phyloP scores from a whole-genome alignment of 2,888 invertebrate species.

The Mythimna ferrago region DNA sequence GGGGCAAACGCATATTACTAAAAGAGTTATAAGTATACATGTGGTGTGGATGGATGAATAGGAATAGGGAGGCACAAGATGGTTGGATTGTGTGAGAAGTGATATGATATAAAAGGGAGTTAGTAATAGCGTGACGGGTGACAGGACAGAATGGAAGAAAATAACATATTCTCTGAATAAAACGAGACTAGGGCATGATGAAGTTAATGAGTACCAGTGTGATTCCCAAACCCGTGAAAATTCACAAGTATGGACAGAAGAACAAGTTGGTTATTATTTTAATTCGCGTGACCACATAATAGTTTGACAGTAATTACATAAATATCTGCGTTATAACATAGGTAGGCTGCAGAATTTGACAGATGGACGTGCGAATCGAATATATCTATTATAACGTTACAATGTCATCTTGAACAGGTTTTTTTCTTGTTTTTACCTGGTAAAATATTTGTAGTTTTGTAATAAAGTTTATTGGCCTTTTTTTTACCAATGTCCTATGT shows the following conservation, averaged over 20 bases:
- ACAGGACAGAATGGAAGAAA: no score
- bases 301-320: conserved; percentile 23
- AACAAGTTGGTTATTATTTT: conserved; percentile 38
- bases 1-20: no score
- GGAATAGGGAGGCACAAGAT: no score
- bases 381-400: conserved; percentile 18
- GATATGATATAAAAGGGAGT: no score
- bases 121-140: no score
- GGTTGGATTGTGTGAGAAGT: no score
- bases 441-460: conserved; percentile 12
- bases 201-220: no score
- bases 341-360: conserved; percentile 7
- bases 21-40: no score
- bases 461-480: conserved; percentile 33
- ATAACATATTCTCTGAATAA: no score
- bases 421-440: not conserved
- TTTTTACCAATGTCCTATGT: not conserved
- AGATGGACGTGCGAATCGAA: conserved; percentile 20
- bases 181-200: no score
- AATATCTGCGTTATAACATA: not conserved
- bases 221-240: conserved; percentile 11
- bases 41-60: no score
- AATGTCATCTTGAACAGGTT: conserved; percentile 26
- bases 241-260: conserved; percentile 2
- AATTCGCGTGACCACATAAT: conserved; percentile 37